These are phyloP conservation scores for Schrankia costaestrigalis DNA, from an alignment of 2,888 invertebrate genomes.

Conservation along the genomic window DNA sequence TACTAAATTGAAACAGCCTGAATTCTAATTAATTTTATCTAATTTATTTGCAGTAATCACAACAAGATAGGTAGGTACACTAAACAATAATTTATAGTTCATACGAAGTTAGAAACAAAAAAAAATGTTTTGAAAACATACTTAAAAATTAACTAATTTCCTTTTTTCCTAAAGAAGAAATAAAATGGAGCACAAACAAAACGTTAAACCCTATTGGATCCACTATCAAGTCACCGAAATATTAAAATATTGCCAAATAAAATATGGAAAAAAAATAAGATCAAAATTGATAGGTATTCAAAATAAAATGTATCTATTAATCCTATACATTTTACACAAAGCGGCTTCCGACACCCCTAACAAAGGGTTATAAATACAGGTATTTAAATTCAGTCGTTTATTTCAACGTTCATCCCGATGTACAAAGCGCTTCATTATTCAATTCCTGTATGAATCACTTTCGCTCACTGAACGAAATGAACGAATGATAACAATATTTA, in stretches of 20 bases:
- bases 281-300: no score
- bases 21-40: no score
- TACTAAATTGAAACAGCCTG: no score
- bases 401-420: constrained; percentile 35
- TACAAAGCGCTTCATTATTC: constrained; percentile 44
- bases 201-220: neutral
- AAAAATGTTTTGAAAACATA: no score
- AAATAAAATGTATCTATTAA: constrained; percentile 33
- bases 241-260: constrained; percentile 23
- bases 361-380: constrained; percentile 36
- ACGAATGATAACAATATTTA: constrained; percentile 30
- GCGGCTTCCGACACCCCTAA: constrained; percentile 28
- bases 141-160: no score
- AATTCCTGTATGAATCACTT: constrained; percentile 37
- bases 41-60: no score
- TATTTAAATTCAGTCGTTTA: constrained; percentile 39
- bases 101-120: no score
- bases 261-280: no score
- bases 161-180: no score
- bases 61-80: neutral
- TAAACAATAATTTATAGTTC: no score
- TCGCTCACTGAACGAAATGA: constrained; percentile 24
- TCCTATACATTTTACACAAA: constrained; percentile 29
- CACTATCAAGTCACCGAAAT: neutral
- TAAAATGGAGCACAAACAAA: no score